Base-by-base conservation (phyloP, 2,797 vertebrate genomes). In the Cyprinodon diabolis region DNA sequence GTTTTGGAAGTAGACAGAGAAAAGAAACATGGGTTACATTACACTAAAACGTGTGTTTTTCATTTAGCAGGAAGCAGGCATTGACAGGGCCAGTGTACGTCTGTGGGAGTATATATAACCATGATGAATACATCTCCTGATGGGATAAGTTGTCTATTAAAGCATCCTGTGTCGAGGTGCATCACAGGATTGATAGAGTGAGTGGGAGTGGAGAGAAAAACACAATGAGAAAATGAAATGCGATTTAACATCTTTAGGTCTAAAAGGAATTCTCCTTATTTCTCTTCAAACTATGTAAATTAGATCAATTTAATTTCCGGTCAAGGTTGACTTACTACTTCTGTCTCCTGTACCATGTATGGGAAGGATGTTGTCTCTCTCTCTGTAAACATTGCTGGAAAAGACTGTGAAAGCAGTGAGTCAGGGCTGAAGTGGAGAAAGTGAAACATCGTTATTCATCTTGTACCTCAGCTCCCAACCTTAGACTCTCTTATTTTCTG, bases 171-270 rank as follows among this genome's bases (percentile, higher is more conserved):
- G 74, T 91, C 62, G 88, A 89, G 86, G 88, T 91, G 86, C 84
- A 72, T 89, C 84, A 81, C 79, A 82, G 62, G 81, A 91, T 90
- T 91, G 90, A 89, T 90, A 90, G 77, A 91, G 74, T 74, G 80
- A 90, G 86, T 67, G 82, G 74, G 77, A 80, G 74, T 1, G 12
- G 51, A 55, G n/a, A 70, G 73, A 66, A 79, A 66, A 78, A 47
- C 30, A 62, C 55, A 80, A 76, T 77, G 45, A 43, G 19, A 63
- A 63, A 63, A 43, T 63, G 60, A 63, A 63, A 63, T 63, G 11
- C 45, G 68, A 69, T 57, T 48, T 80, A 83, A 90, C 80, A 82
- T 80, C 78, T 82, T 88, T 52, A 68, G 80, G 77, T 84, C 86
- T 82, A 49, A 40, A 78, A 86, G 65, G 48, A 67, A 35, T 21